These are phyloP conservation scores for Sphyrna mokarran DNA, from an alignment of 2,113 vertebrate species.

Conservation along the genomic window DNA sequence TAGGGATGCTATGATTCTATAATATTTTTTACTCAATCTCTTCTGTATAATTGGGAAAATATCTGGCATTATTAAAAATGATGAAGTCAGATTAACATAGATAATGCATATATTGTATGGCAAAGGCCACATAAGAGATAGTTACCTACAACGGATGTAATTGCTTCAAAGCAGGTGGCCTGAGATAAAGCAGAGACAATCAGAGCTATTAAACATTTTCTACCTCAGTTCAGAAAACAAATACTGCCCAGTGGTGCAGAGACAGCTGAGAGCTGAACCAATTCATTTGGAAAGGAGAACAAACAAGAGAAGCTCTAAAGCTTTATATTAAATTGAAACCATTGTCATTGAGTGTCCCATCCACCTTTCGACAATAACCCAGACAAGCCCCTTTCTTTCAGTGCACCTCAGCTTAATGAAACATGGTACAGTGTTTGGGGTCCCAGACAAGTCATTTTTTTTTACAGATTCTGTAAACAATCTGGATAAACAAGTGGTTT, in stretches of 20 bases:
- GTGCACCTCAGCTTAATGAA: slow-evolving; percentile 46
- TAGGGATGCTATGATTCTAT: no score
- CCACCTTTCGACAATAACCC: slow-evolving; percentile 38
- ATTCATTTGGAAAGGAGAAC: slow-evolving; percentile 42
- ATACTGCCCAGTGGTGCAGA: slow-evolving; percentile 39
- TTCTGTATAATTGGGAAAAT: background rate
- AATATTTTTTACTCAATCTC: background rate
- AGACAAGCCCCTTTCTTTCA: slow-evolving; percentile 18
- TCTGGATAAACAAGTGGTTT: slow-evolving; percentile 29
- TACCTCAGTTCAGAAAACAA: slow-evolving; percentile 58
- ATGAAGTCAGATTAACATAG: background rate
- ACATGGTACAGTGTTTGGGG: slow-evolving; percentile 44
- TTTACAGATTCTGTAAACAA: slow-evolving; percentile 40
- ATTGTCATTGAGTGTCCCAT: slow-evolving; percentile 47
- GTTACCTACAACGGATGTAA: background rate
- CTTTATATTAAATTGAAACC: slow-evolving; percentile 54
- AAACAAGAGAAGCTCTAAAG: slow-evolving; percentile 48
- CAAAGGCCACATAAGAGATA: background rate
- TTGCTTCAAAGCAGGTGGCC: slow-evolving; percentile 12
- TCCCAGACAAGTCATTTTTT: background rate
- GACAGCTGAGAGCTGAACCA: slow-evolving; percentile 38
- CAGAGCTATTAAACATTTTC: slow-evolving; percentile 50
- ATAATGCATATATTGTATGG: background rate
- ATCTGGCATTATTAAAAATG: background rate
- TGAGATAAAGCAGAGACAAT: slow-evolving; percentile 45